Evolutionary conservation across 2,113 vertebrate species (phyloP), one percentile per base, ranked within the genome.

Genomic region (Acanthisitta chloris): DNA sequence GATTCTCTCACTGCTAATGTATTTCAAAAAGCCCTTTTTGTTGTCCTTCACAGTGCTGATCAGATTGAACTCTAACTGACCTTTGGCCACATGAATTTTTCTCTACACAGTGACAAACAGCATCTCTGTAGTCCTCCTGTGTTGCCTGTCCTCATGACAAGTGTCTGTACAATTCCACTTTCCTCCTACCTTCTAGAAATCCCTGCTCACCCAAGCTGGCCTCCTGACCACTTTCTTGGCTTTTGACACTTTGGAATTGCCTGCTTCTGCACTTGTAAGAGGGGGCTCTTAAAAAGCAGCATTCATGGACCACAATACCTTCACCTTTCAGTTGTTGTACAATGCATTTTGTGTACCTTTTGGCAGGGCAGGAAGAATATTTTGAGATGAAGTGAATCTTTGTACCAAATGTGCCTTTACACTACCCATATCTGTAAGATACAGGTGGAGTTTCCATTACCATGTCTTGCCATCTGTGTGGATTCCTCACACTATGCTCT

Each of bases 391-490:
- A 29, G 5, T 0, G 0, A 17, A 24, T 21, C 12, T 54, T 78
- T 25, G 20, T 9, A 23, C 8, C 3, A 18, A 5, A 3, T 24
- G 6, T 48, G 12, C 21, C 5, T 14, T 1, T 28, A 28, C 5
- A 20, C 3, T 5, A 10, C 31, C 12, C 1, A 7, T 11, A 54
- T 74, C 23, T 12, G 11, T 25, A 25, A 52, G 25, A n/a, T 6
- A 6, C 13, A 52, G 11, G 14, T 28, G 17, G 23, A 66, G 8
- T 58, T 84, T 54, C 51, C 8, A 13, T 25, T 57, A 21, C 11
- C 4, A 3, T 7, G 15, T 24, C 10, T 42, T 78, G 42, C 16
- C 66, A 8, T 14, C 36, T 48, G 6, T 31, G 24, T 49, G 36
- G 17, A 33, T 26, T 7, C 12, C 31, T 57, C 69, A 36, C 61